A percentile compares a stretch with the other conserved stretches of the same genome.
phyloP scores from a whole-genome alignment of 2,113 vertebrate species.

The Miniopterus natalensis region DNA sequence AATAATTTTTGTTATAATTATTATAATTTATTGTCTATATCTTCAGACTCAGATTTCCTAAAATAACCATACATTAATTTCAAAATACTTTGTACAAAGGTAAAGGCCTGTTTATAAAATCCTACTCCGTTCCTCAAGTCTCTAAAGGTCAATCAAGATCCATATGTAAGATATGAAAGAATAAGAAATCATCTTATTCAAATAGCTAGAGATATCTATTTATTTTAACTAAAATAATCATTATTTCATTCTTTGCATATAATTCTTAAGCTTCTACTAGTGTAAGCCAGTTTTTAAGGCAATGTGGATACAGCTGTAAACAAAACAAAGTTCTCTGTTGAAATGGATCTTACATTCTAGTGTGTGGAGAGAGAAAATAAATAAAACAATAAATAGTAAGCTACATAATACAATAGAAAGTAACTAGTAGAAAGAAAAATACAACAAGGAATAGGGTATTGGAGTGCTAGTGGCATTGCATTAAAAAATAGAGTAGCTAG shows the following conservation, averaged over 20 bases:
- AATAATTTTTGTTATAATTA: neutral
- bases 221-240: neutral
- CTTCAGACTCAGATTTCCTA: neutral
- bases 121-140: neutral
- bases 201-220: neutral
- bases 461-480: fast-evolving
- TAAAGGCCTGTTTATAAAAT: neutral
- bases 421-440: neutral
- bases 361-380: neutral
- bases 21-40: neutral
- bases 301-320: neutral
- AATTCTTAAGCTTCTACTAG: neutral
- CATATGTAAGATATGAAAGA: neutral
- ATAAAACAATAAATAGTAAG: neutral
- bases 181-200: neutral
- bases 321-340: neutral
- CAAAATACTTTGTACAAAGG: neutral
- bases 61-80: neutral
- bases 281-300: neutral
- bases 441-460: neutral
- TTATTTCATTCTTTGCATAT: neutral
- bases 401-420: neutral
- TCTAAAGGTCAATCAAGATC: neutral
- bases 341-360: neutral
- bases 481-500: neutral